A percentile compares a stretch with the other conserved stretches of the same genome.
phyloP scores from a whole-genome alignment of 2,797 vertebrate species.

The Tenualosa ilisha region DNA sequence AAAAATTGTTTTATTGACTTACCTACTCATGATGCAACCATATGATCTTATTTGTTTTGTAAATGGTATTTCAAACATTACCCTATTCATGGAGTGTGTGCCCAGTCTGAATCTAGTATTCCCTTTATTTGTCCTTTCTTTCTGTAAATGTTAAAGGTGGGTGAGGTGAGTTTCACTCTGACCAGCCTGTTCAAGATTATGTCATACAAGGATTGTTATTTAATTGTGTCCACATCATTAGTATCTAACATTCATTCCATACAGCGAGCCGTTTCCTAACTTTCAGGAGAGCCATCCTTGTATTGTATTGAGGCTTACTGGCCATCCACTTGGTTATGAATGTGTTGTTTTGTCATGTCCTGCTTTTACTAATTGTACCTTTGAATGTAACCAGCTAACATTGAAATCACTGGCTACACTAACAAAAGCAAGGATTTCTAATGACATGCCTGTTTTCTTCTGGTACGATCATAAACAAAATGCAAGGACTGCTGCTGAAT shows the following conservation, averaged over 20 bases:
- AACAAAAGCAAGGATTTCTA: background rate
- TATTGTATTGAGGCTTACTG: background rate
- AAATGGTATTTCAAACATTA: slow-evolving; percentile 11
- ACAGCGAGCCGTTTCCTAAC: background rate
- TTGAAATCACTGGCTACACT: background rate
- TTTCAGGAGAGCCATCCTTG: background rate
- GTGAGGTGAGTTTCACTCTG: slow-evolving; percentile 73
- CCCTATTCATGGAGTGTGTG: slow-evolving; percentile 51
- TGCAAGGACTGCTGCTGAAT: background rate
- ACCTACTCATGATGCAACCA: background rate
- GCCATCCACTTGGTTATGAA: background rate
- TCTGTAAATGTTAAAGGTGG: slow-evolving; percentile 78
- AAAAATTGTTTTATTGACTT: background rate
- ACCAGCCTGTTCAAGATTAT: background rate
- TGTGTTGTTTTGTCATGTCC: background rate
- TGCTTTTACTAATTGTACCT: slow-evolving; percentile 5
- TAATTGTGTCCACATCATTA: background rate
- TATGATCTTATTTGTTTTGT: background rate
- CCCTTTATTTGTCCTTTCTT: slow-evolving; percentile 63
- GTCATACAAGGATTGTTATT: background rate
- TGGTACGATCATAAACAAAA: background rate
- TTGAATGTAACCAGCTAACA: background rate
- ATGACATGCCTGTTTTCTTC: background rate
- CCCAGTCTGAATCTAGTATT: slow-evolving; percentile 57
- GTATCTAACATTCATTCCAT: slow-evolving; percentile 11